A percentile compares a stretch with the other conserved stretches of the same genome.
phyloP scores from a whole-genome alignment of 1,140 invertebrate species.

The Drosophila serrata region DNA sequence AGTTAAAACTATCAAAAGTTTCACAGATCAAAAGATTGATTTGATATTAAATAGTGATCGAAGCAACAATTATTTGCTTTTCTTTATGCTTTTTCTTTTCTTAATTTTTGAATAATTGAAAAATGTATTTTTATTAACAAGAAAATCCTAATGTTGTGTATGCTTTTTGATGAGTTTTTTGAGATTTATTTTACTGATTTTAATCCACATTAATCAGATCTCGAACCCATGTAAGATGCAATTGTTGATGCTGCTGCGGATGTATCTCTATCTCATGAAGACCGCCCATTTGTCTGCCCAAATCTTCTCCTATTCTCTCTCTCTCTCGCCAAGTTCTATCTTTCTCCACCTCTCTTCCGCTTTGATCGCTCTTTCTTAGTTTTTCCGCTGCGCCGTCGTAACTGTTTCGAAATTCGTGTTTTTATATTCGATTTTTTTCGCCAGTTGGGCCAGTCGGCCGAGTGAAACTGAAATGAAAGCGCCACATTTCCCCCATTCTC shows the following conservation, averaged over 20 bases:
- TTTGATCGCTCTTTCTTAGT: conserved; percentile 17
- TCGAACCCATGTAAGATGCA: conserved; percentile 2
- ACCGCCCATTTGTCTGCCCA: conserved; percentile 52
- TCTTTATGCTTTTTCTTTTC: background rate
- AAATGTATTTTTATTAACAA: too few relatives aligned
- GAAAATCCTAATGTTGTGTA: too few relatives aligned
- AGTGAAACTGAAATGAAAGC: conserved; percentile 82
- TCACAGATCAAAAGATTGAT: background rate
- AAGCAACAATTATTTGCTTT: too few relatives aligned
- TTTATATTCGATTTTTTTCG: conserved; percentile 79
- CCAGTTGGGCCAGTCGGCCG: conserved; percentile 69
- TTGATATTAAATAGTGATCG: background rate
- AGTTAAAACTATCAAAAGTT: background rate
- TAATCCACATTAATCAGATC: background rate
- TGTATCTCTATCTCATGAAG: background rate
- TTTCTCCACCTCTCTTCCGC: conserved; percentile 29
- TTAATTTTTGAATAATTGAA: background rate
- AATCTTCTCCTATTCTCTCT: conserved; percentile 19
- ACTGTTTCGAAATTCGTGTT: conserved; percentile 77
- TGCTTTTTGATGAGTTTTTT: background rate
- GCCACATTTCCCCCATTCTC: conserved; percentile 34
- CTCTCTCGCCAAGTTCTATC: conserved; percentile 9
- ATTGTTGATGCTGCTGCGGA: background rate
- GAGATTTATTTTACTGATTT: background rate
- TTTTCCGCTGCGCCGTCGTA: conserved; percentile 34